phyloP scores from a whole-genome alignment of 2,888 invertebrate species.

The Dysmachus trigonus region DNA sequence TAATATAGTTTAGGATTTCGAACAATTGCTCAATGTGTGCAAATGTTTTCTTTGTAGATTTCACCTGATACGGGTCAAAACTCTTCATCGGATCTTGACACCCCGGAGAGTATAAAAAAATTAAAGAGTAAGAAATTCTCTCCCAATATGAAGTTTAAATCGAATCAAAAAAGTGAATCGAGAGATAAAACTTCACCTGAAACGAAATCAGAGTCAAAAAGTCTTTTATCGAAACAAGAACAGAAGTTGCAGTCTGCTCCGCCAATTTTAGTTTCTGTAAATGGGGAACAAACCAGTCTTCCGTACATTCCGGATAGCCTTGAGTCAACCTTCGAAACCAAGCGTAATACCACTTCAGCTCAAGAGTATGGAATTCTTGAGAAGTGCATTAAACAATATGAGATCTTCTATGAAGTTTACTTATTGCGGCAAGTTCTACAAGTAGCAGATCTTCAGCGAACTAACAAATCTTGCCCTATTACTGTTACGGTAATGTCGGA shows the following conservation, averaged over 20 bases:
- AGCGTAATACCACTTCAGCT: neutral
- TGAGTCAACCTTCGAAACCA: neutral
- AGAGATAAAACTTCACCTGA: conserved; percentile 43
- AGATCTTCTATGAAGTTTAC: conserved; percentile 66
- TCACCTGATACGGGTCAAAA: conserved; percentile 61
- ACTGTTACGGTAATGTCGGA: conserved; percentile 5
- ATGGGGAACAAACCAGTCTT: neutral
- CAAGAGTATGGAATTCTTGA: conserved; percentile 64
- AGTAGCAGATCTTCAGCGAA: conserved; percentile 44
- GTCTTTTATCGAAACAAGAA: conserved; percentile 25
- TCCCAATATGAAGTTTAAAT: conserved; percentile 58
- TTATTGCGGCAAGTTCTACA: conserved; percentile 52
- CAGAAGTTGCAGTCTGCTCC: conserved; percentile 25
- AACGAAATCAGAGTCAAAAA: neutral
- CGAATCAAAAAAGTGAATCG: conserved; percentile 55
- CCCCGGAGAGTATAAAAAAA: conserved; percentile 58
- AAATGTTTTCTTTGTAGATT: conserved; percentile 54
- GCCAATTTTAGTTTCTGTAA: neutral
- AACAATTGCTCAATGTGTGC: neutral
- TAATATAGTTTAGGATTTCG: neutral
- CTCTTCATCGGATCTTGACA: conserved; percentile 62
- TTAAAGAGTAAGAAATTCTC: conserved; percentile 61
- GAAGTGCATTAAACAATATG: conserved; percentile 69
- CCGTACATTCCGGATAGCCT: neutral
- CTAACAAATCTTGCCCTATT: conserved; percentile 52